Conservation (phyloP, 2,888 invertebrate species). For the Glyphotaelius pellucidus region DNA sequence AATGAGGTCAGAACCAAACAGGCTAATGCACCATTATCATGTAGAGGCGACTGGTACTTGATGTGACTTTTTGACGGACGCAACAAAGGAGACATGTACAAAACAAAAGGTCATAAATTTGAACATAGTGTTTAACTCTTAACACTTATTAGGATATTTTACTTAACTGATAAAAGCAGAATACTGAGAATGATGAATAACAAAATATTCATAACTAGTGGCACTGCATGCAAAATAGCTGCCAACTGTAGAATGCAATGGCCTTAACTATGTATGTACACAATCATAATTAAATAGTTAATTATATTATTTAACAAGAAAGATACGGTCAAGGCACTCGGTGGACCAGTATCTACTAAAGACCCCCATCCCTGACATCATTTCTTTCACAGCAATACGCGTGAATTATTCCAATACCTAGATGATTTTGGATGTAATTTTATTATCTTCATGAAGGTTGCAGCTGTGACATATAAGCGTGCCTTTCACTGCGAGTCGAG, state of each 20-base stretch:
- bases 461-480: too few relatives aligned
- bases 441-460: neutral
- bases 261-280: neutral
- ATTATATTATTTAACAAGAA: neutral
- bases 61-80: neutral
- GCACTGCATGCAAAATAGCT: neutral
- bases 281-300: neutral
- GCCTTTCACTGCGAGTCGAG: too few relatives aligned
- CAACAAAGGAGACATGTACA: neutral
- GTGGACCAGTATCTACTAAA: neutral
- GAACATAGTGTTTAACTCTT: neutral
- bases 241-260: neutral
- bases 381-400: neutral
- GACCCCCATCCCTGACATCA: neutral
- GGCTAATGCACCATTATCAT: neutral
- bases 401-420: neutral
- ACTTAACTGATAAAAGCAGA: neutral
- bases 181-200: neutral
- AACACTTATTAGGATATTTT: neutral
- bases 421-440: neutral
- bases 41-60: neutral
- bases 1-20: slow-evolving; percentile 4
- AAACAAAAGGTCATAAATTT: neutral
- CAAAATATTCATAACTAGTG: neutral
- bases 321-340: neutral